A percentile compares a stretch with the other conserved stretches of the same genome.
Evolutionary conservation across 2,888 invertebrate genomes (phyloP).

Genomic region (Erebia palarica): DNA sequence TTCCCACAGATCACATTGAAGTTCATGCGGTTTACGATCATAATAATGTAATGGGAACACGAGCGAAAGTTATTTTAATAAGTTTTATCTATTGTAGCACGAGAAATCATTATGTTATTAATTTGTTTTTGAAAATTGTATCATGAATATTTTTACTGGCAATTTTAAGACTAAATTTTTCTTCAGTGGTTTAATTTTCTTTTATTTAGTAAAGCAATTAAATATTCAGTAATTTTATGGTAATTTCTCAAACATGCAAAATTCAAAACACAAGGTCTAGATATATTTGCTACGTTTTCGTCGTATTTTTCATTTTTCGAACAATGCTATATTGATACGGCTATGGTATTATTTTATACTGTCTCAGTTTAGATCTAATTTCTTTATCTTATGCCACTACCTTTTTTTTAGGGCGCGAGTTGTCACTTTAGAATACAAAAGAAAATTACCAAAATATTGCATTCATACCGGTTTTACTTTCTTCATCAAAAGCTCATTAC

Average conservation of each 20-base stretch:
- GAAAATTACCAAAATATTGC: not conserved
- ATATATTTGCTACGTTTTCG: not conserved
- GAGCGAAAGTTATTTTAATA: slow-evolving; percentile 32
- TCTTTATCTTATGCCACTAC: too few species aligned
- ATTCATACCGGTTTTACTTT: not conserved
- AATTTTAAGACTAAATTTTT: not conserved
- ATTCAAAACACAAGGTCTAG: not conserved
- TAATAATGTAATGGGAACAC: slow-evolving; percentile 31
- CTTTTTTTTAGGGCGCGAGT: too few species aligned
- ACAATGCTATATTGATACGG: too few species aligned
- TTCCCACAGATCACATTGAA: slow-evolving; percentile 36
- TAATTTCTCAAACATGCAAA: not conserved
- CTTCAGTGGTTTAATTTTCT: not conserved
- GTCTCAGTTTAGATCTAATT: too few species aligned
- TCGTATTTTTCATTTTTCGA: not conserved
- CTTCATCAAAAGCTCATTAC: not conserved
- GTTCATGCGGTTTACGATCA: slow-evolving; percentile 32
- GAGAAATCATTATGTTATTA: slow-evolving; percentile 19
- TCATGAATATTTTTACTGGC: slow-evolving; percentile 5
- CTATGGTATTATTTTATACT: too few species aligned
- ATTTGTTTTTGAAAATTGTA: slow-evolving; percentile 14
- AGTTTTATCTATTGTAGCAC: slow-evolving; percentile 13
- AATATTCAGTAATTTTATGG: not conserved
- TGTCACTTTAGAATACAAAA: not conserved
- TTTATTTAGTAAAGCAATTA: not conserved